Conservation (phyloP, 2,113 vertebrate species). For the Cacatua alba region DNA sequence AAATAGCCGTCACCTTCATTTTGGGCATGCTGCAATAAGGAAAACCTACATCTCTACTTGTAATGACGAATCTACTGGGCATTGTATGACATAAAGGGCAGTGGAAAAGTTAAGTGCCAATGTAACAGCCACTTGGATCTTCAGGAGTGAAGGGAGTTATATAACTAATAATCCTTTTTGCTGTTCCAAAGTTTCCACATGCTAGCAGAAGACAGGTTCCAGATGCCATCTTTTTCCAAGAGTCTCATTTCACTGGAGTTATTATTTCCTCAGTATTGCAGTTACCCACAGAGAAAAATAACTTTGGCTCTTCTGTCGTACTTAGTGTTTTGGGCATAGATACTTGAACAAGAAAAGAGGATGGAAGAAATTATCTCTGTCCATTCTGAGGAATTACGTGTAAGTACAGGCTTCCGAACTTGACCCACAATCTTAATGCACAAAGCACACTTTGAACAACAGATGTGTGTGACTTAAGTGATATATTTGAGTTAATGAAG, state of each 20-base stretch:
- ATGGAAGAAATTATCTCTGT: neutral
- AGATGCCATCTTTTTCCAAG: constrained; percentile 19
- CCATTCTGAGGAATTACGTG: neutral
- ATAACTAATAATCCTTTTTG: neutral
- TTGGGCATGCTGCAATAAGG: neutral
- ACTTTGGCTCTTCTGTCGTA: neutral
- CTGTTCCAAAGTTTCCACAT: neutral
- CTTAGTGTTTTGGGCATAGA: neutral
- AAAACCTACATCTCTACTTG: neutral
- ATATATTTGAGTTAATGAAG: constrained; percentile 18
- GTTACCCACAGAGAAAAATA: constrained; percentile 37
- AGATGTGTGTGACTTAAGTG: neutral
- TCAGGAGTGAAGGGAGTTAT: neutral
- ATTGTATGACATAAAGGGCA: neutral
- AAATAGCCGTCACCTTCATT: neutral
- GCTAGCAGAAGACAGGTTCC: neutral
- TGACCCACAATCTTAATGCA: neutral
- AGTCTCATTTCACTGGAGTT: constrained; percentile 28
- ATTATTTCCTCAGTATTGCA: neutral
- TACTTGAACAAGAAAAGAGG: neutral
- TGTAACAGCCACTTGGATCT: neutral
- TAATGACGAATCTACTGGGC: neutral
- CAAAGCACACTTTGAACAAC: constrained; percentile 15
- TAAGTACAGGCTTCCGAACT: neutral
- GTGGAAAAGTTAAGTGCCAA: neutral